Evolutionary conservation across 2,113 vertebrate genomes (phyloP).

Genomic region (Pampusana beccarii): DNA sequence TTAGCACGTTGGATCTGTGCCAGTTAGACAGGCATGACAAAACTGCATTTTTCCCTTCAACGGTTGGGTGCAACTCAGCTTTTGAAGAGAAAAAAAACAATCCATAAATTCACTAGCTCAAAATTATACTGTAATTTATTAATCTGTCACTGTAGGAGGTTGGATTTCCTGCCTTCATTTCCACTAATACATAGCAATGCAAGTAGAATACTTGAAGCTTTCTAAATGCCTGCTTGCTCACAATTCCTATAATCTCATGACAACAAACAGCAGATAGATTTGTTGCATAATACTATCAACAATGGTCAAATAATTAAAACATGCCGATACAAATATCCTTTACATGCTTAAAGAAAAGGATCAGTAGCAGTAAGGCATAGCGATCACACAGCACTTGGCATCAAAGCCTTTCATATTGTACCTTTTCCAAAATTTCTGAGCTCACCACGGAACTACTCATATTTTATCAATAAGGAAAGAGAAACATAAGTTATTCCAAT

Average conservation of each 20-base stretch:
- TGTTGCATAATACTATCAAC: background rate
- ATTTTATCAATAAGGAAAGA: background rate
- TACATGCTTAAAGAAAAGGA: background rate
- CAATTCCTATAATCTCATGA: background rate
- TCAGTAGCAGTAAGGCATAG: background rate
- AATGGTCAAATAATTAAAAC: background rate
- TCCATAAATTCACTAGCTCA: background rate
- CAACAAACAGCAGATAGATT: background rate
- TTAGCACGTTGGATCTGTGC: background rate
- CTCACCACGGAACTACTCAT: background rate
- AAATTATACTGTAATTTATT: background rate
- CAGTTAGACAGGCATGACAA: background rate
- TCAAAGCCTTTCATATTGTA: background rate
- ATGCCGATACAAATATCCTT: background rate
- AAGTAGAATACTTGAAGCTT: background rate
- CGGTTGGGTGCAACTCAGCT: background rate
- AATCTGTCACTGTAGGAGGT: background rate
- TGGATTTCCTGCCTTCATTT: conserved; percentile 9
- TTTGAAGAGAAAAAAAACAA: background rate
- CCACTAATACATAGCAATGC: background rate
- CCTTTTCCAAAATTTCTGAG: background rate
- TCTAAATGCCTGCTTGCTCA: background rate
- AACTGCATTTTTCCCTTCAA: background rate
- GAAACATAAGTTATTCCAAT: background rate
- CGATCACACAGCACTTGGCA: background rate